These are phyloP conservation scores for Hippocampus zosterae DNA, from an alignment of 2,113 vertebrate species.

Conservation along the genomic window DNA sequence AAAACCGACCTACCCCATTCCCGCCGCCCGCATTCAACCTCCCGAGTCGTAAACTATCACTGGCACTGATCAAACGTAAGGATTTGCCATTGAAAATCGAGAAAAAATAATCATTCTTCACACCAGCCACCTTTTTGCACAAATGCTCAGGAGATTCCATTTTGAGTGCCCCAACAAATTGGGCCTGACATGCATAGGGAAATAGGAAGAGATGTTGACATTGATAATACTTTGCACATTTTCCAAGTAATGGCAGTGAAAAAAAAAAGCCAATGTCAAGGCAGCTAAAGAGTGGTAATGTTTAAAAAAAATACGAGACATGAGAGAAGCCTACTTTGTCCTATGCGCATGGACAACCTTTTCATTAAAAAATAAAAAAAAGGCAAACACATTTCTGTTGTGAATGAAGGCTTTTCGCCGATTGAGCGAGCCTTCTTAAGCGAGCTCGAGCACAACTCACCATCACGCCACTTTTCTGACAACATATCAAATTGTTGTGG, in stretches of 20 bases:
- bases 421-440: slow-evolving; percentile 54
- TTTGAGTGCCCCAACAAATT: background rate
- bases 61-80: slow-evolving; percentile 21
- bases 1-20: background rate
- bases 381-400: slow-evolving; percentile 58
- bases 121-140: too few relatives aligned
- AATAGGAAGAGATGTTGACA: too few relatives aligned
- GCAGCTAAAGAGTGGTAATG: too few relatives aligned
- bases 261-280: too few relatives aligned
- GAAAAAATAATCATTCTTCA: too few relatives aligned
- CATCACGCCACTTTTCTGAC: slow-evolving; percentile 56
- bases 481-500: slow-evolving; percentile 68
- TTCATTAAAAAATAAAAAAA: slow-evolving; percentile 14
- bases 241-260: too few relatives aligned
- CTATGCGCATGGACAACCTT: slow-evolving; percentile 35
- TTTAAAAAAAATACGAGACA: background rate
- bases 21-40: slow-evolving; percentile 10
- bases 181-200: too few relatives aligned
- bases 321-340: slow-evolving; percentile 16
- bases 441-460: slow-evolving; percentile 56
- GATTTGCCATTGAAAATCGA: slow-evolving; percentile 10
- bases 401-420: slow-evolving; percentile 52
- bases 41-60: slow-evolving; percentile 50
- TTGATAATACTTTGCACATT: too few relatives aligned
- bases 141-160: background rate